phyloP scores from a whole-genome alignment of 1,140 invertebrate species.

The Lepidurus apus region DNA sequence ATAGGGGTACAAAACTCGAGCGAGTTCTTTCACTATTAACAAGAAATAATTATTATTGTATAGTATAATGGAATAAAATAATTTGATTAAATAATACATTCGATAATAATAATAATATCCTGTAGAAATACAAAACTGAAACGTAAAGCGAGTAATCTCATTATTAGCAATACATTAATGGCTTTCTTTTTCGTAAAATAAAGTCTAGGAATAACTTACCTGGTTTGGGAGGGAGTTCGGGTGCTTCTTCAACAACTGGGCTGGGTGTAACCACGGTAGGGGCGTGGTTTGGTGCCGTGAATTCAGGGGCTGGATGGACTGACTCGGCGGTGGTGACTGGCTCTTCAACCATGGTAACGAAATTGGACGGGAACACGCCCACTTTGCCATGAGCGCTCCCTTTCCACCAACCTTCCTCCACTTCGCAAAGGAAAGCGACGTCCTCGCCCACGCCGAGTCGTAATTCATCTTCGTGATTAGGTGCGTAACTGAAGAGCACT shows the following conservation, averaged over 20 bases:
- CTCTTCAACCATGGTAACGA: conserved; percentile 64
- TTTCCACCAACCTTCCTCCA: conserved; percentile 85
- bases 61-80: not conserved
- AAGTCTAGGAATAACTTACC: conserved; percentile 38
- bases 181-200: not conserved
- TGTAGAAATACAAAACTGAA: conserved; percentile 19
- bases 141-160: not conserved
- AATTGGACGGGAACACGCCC: conserved; percentile 90
- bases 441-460: conserved; percentile 76
- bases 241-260: conserved; percentile 40
- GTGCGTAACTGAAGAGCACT: conserved; percentile 85
- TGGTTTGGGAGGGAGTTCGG: conserved; percentile 50
- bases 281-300: conserved; percentile 26
- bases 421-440: conserved; percentile 80
- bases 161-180: not conserved
- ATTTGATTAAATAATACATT: conserved; percentile 25
- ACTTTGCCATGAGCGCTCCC: conserved; percentile 65
- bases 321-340: not conserved
- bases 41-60: conserved; percentile 26
- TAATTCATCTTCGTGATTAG: conserved; percentile 86
- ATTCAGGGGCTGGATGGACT: not conserved
- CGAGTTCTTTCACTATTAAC: conserved; percentile 59
- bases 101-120: conserved; percentile 33
- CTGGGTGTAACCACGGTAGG: conserved; percentile 29
- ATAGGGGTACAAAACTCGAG: conserved; percentile 83